Percentiles rank a stretch among this genome's conserved stretches.
phyloP scores from a whole-genome alignment of 2,113 vertebrate genomes.

The Naja naja region DNA sequence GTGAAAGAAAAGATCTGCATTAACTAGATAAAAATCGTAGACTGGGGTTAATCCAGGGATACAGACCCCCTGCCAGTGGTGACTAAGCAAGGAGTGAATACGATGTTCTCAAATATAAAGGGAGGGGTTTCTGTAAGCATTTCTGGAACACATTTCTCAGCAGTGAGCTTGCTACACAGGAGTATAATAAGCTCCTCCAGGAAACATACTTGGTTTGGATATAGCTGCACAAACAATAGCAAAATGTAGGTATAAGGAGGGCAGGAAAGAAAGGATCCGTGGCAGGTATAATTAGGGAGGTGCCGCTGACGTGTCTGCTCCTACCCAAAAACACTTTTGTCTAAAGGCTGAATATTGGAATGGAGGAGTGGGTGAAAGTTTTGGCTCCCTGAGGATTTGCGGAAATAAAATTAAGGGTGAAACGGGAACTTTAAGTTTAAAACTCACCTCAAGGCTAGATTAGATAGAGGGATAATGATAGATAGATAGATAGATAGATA shows the following conservation, averaged over 20 bases:
- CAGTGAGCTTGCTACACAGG: not conserved
- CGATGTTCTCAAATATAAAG: not conserved
- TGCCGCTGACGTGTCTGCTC: not conserved
- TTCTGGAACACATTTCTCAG: conserved; percentile 15
- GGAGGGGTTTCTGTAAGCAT: conserved; percentile 6
- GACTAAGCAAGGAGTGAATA: conserved; percentile 13
- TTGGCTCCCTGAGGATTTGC: not conserved
- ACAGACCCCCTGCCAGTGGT: conserved; percentile 1
- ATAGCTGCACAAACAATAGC: not conserved
- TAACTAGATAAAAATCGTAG: not conserved
- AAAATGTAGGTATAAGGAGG: not conserved
- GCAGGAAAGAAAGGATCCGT: not conserved
- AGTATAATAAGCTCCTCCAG: conserved; percentile 11
- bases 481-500: not conserved
- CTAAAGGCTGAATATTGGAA: not conserved
- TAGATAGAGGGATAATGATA: not conserved
- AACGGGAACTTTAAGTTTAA: not conserved
- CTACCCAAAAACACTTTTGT: not conserved
- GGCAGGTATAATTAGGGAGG: not conserved
- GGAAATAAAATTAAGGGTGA: not conserved
- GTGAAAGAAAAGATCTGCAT: not conserved
- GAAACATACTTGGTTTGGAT: not conserved
- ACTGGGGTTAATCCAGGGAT: not conserved
- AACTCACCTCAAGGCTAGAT: not conserved
- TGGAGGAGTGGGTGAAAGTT: not conserved